These are phyloP conservation scores for Nebria brevicollis DNA, from an alignment of 2,888 invertebrate species.

Conservation along the genomic window DNA sequence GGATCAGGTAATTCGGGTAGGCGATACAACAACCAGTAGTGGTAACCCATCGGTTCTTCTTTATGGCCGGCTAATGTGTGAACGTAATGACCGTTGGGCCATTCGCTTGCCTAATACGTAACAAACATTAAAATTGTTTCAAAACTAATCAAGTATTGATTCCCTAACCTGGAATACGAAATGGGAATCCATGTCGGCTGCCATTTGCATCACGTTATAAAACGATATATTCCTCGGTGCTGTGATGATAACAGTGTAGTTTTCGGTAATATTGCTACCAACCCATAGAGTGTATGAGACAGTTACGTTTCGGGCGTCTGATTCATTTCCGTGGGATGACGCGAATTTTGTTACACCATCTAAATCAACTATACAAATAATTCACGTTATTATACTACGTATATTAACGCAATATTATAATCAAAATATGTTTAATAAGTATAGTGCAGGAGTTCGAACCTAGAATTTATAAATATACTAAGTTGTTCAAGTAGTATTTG, in stretches of 20 bases:
- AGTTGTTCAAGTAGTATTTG: no score
- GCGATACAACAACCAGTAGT: conserved; percentile 89
- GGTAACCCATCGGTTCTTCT: conserved; percentile 85
- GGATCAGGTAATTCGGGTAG: conserved; percentile 84
- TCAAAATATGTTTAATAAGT: no score
- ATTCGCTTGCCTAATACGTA: conserved; percentile 73
- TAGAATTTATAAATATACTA: no score
- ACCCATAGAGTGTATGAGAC: conserved; percentile 90
- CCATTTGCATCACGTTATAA: conserved; percentile 65
- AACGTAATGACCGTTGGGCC: conserved; percentile 93
- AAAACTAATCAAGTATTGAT: neutral
- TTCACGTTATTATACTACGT: neutral
- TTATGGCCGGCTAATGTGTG: conserved; percentile 84
- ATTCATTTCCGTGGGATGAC: conserved; percentile 65
- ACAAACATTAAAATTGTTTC: conserved; percentile 72
- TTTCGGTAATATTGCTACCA: conserved; percentile 85
- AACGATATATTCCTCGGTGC: conserved; percentile 78
- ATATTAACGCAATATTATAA: no score
- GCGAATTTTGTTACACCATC: conserved; percentile 59
- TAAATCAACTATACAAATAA: conserved; percentile 58
- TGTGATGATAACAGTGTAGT: conserved; percentile 78
- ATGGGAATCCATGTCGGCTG: conserved; percentile 79
- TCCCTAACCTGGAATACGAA: conserved; percentile 61
- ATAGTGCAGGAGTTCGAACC: no score
- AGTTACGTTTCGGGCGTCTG: conserved; percentile 76